phyloP scores from a whole-genome alignment of 2,113 vertebrate species.

The Actinemys pallida region DNA sequence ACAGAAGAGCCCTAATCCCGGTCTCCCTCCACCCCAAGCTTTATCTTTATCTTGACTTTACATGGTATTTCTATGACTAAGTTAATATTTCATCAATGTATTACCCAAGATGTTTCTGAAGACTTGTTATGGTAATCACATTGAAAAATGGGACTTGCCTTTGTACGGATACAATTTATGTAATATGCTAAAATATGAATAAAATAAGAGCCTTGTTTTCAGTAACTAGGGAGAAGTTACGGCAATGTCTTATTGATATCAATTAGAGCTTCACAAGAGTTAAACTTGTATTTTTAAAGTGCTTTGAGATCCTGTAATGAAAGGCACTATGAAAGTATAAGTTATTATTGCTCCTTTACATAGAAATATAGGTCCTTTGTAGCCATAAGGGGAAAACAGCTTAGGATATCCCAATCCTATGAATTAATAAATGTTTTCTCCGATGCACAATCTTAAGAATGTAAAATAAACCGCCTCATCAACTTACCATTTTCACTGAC shows the following conservation, averaged over 20 bases:
- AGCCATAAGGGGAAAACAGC: background rate
- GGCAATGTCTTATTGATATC: background rate
- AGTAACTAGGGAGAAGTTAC: background rate
- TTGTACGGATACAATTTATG: background rate
- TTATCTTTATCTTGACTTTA: background rate
- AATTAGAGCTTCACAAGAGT: background rate
- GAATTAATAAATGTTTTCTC: background rate
- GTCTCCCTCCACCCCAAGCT: background rate
- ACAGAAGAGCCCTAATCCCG: background rate
- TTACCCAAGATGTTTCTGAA: background rate
- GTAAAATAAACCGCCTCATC: background rate
- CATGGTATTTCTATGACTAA: background rate
- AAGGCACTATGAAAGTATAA: background rate
- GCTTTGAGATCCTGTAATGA: background rate
- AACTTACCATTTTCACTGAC: constrained; percentile 92
- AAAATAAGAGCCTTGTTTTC: background rate
- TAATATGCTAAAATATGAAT: background rate
- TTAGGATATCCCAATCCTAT: background rate
- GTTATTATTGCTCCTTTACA: background rate
- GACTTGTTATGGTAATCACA: background rate
- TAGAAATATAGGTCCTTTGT: background rate
- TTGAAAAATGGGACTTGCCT: background rate
- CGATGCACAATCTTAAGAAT: background rate
- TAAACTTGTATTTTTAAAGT: fast-evolving
- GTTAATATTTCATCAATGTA: background rate